phyloP scores from a whole-genome alignment of 2,888 invertebrate genomes.

The Alloscopus bannaensis region DNA sequence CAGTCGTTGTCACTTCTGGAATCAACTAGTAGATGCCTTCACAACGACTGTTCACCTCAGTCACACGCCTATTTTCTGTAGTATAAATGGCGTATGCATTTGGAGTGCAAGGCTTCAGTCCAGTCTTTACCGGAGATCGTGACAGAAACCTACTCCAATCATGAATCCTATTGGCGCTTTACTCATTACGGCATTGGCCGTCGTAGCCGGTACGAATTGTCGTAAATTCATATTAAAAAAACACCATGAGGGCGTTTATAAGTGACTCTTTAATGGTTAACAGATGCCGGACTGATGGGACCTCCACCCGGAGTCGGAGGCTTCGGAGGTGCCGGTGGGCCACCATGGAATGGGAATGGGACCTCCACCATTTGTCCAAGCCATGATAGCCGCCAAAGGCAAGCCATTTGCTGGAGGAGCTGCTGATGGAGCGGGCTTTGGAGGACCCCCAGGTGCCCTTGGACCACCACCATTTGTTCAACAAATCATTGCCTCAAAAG shows the following conservation, averaged over 20 bases:
- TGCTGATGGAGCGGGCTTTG: slow-evolving; percentile 19
- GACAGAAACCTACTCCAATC: slow-evolving; percentile 10
- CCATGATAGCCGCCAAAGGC: slow-evolving; percentile 39
- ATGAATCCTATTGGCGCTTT: slow-evolving; percentile 28
- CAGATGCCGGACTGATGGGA: slow-evolving; percentile 58
- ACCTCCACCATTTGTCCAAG: slow-evolving; percentile 58
- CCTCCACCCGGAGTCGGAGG: slow-evolving; percentile 32
- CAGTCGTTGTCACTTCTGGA: too few species aligned
- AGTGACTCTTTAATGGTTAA: neutral
- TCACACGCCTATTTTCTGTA: slow-evolving; percentile 11
- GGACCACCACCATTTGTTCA: slow-evolving; percentile 39
- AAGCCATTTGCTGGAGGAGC: slow-evolving; percentile 37
- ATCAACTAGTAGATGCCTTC: neutral
- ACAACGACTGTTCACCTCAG: neutral
- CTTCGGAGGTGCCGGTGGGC: slow-evolving; percentile 32
- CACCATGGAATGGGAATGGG: slow-evolving; percentile 30
- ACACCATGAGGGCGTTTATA: neutral
- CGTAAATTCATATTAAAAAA: slow-evolving; percentile 1
- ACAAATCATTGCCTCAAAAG: slow-evolving; percentile 35
- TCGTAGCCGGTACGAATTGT: slow-evolving; percentile 38
- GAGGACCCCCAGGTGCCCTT: slow-evolving; percentile 32
- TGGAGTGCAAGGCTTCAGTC: slow-evolving; percentile 22
- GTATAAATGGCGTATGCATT: slow-evolving; percentile 33
- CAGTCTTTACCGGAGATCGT: slow-evolving; percentile 17
- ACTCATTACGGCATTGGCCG: slow-evolving; percentile 40